phyloP scores from a whole-genome alignment of 2,113 vertebrate species.

The Microtus oregoni region DNA sequence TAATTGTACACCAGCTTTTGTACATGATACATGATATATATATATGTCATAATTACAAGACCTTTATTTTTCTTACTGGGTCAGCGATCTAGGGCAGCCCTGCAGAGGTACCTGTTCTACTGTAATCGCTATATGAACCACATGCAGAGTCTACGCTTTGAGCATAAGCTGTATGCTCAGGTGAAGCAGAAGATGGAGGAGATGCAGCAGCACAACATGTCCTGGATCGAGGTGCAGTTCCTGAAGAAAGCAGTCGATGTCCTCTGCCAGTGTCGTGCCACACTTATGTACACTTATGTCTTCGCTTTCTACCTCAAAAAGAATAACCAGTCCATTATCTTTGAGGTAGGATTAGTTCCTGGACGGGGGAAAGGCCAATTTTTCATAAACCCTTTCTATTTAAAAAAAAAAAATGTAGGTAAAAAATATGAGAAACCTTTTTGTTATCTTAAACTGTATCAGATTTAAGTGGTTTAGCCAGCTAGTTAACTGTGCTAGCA shows the following conservation, averaged over 20 bases:
- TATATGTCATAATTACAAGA: constrained; percentile 77
- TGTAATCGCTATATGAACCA: constrained; percentile 99
- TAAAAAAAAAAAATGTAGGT: background rate
- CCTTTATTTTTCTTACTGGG: constrained; percentile 81
- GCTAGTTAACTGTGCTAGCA: background rate
- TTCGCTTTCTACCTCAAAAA: constrained; percentile 99
- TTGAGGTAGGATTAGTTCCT: constrained; percentile 92
- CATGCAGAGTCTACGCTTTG: constrained; percentile 99
- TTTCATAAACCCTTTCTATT: background rate
- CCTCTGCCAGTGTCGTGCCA: constrained; percentile 99
- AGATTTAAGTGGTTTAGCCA: background rate
- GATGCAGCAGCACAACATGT: constrained; percentile 99
- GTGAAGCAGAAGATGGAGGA: constrained; percentile 99
- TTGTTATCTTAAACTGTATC: background rate
- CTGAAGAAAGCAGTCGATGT: constrained; percentile 99
- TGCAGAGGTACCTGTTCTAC: constrained; percentile 99
- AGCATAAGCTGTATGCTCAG: constrained; percentile 99
- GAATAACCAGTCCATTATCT: constrained; percentile 99
- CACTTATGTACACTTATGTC: constrained; percentile 99
- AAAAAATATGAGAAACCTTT: background rate
- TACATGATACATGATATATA: background rate
- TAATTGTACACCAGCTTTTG: constrained; percentile 1
- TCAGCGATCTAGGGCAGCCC: constrained; percentile 96
- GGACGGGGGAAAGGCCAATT: background rate
- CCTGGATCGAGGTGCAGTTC: constrained; percentile 99